phyloP scores from a whole-genome alignment of 2,797 vertebrate species.

The Cryptoblepharus egeriae region DNA sequence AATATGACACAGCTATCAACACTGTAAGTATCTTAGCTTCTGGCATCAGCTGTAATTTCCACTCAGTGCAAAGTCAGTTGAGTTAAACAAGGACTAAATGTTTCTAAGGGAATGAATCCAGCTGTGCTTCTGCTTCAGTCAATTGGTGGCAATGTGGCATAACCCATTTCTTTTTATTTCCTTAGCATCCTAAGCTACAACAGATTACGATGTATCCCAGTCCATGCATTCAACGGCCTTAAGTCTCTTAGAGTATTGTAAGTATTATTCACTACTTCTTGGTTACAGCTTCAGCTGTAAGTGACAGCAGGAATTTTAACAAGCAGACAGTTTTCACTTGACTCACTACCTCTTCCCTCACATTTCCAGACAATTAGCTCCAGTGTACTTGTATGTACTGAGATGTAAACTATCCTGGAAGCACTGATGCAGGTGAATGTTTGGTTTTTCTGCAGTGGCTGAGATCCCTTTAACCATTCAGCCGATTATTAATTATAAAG shows the following conservation, averaged over 20 bases:
- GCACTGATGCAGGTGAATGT: slow-evolving; percentile 40
- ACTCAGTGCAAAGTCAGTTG: slow-evolving; percentile 1
- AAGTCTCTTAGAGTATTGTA: slow-evolving; percentile 93
- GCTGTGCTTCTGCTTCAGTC: background rate
- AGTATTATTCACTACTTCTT: slow-evolving; percentile 71
- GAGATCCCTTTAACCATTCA: background rate
- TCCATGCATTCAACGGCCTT: slow-evolving; percentile 91
- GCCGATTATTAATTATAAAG: background rate
- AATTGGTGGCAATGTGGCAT: background rate
- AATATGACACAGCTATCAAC: slow-evolving; percentile 97
- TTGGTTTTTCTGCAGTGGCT: background rate
- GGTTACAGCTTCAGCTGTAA: slow-evolving; percentile 14
- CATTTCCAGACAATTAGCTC: slow-evolving; percentile 46
- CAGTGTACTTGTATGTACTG: slow-evolving; percentile 42
- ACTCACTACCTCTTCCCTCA: slow-evolving; percentile 21
- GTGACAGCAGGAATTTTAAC: background rate
- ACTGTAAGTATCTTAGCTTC: slow-evolving; percentile 85
- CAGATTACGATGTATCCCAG: slow-evolving; percentile 92
- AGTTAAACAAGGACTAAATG: background rate
- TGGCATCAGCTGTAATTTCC: slow-evolving; percentile 20
- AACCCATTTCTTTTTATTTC: slow-evolving; percentile 50
- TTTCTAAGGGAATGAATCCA: slow-evolving; percentile 19
- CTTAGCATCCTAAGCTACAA: slow-evolving; percentile 97
- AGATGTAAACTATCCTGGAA: slow-evolving; percentile 19
- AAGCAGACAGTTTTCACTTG: slow-evolving; percentile 59